Conservation (phyloP, 2,888 invertebrate species). For the Acanthoscelides obtectus region DNA sequence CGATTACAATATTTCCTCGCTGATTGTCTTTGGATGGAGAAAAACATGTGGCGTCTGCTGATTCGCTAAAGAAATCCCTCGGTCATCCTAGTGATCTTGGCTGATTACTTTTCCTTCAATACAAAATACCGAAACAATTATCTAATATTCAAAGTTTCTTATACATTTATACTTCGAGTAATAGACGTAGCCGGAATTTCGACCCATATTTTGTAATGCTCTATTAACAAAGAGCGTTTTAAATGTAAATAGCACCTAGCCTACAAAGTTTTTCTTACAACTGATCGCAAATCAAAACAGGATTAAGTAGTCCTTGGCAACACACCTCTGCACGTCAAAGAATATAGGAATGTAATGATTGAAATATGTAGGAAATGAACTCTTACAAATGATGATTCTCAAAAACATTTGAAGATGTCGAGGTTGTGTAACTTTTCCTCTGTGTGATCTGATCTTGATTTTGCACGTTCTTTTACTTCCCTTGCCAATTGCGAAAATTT, state of each 20-base stretch:
- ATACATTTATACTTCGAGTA: too few relatives aligned
- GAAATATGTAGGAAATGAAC: neutral
- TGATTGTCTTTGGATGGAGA: too few relatives aligned
- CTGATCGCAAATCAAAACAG: neutral
- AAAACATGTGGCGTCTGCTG: too few relatives aligned
- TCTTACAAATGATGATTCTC: neutral
- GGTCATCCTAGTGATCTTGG: too few relatives aligned
- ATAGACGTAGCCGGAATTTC: neutral
- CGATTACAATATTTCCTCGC: too few relatives aligned
- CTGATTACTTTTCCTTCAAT: too few relatives aligned
- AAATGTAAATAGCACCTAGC: neutral
- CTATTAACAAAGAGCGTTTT: neutral
- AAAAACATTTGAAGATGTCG: neutral
- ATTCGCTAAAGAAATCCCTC: too few relatives aligned
- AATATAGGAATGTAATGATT: neutral
- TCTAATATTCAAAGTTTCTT: too few relatives aligned
- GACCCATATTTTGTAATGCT: neutral
- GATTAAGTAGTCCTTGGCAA: neutral
- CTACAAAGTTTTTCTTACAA: neutral
- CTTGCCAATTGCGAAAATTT: too few relatives aligned
- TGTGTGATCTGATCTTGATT: neutral
- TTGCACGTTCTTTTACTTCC: too few relatives aligned
- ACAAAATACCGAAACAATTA: too few relatives aligned
- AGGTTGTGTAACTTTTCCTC: neutral
- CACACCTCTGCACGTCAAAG: neutral